These are phyloP conservation scores for roundworm (Caenorhabditis elegans) DNA, from an alignment of 1,140 invertebrate species.

Conservation along the genomic window DNA sequence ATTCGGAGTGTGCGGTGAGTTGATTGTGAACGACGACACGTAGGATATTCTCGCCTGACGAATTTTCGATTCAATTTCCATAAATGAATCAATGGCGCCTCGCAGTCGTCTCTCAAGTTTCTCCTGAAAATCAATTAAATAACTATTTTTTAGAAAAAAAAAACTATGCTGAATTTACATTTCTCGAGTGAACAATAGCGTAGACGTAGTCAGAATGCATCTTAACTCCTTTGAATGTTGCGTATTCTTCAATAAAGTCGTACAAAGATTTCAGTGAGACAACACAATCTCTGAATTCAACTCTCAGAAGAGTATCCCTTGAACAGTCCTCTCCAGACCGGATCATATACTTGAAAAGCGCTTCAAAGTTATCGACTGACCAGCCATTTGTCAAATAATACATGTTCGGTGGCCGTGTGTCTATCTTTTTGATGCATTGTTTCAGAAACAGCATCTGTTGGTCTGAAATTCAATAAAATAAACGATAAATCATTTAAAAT, in stretches of 20 bases:
- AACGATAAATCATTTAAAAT: neutral
- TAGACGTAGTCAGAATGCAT: neutral
- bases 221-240: neutral
- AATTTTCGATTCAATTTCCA: neutral
- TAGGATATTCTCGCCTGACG: neutral
- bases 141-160: no score
- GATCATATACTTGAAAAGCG: conserved; percentile 9
- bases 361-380: neutral
- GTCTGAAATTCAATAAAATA: neutral
- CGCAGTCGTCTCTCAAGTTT: neutral
- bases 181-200: neutral
- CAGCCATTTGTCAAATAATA: neutral
- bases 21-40: neutral
- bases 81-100: neutral
- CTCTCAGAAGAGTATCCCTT: neutral
- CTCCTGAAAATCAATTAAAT: neutral
- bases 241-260: neutral
- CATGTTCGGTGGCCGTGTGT: neutral
- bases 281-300: neutral
- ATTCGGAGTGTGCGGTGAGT: neutral
- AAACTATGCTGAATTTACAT: no score
- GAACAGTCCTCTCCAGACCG: neutral
- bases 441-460: conserved; percentile 15
- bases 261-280: neutral
- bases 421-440: conserved; percentile 5